phyloP scores from a whole-genome alignment of 2,888 invertebrate species.

The Glaucopsyche alexis region DNA sequence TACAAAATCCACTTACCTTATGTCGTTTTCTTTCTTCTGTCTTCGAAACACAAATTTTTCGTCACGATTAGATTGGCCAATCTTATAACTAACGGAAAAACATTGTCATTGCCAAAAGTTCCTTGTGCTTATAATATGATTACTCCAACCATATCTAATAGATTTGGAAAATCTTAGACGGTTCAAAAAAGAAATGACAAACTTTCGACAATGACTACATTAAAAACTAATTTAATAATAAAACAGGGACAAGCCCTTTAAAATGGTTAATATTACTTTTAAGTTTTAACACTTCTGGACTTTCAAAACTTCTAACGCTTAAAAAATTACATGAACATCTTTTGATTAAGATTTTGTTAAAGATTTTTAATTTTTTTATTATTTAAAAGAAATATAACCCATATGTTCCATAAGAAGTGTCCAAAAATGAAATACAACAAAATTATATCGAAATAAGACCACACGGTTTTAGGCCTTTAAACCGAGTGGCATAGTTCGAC shows the following conservation, averaged over 20 bases:
- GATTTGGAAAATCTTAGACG: no score
- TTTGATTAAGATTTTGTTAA: neutral
- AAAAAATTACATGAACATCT: neutral
- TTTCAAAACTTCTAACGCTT: neutral
- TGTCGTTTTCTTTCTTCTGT: constrained; percentile 48
- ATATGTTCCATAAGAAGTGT: constrained; percentile 65
- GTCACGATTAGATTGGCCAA: constrained; percentile 64
- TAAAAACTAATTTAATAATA: constrained; percentile 56
- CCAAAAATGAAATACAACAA: constrained; percentile 62
- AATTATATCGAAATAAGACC: constrained; percentile 65
- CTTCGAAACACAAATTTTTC: constrained; percentile 50
- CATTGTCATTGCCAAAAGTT: constrained; percentile 66
- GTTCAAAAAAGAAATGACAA: constrained; percentile 34
- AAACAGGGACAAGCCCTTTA: constrained; percentile 27
- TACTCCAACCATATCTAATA: constrained; percentile 30
- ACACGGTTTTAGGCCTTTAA: constrained; percentile 78
- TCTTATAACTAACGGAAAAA: constrained; percentile 55
- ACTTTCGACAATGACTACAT: constrained; percentile 65
- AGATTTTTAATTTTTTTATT: neutral
- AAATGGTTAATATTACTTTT: constrained; percentile 34
- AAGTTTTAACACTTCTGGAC: constrained; percentile 73
- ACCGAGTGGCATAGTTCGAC: constrained; percentile 63
- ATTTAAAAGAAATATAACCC: constrained; percentile 55
- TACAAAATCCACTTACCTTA: constrained; percentile 63
- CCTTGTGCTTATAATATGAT: constrained; percentile 52